Base-by-base conservation (phyloP, 2,888 invertebrate genomes). In the Adelphocoris suturalis region DNA sequence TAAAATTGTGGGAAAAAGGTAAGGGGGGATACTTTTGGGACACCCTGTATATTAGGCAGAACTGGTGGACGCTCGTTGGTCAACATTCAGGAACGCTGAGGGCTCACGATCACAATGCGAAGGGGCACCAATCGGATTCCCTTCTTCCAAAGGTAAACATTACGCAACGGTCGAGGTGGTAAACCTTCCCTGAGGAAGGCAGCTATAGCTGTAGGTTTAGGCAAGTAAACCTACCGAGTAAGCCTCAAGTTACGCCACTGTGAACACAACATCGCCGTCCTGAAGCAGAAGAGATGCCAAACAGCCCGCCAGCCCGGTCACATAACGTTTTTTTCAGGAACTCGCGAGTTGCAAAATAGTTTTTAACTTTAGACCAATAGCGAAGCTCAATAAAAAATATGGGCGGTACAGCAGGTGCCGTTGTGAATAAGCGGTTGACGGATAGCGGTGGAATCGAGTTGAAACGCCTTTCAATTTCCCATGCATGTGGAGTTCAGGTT, bases 111-210 rank as follows among this genome's bases (percentile, higher is more conserved):
- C 7, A 19, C 19, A 19, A 19, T 37, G 3, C 37, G 37, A 23
- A 12, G 68, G 23, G 27, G 12, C 23, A 12, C 27, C 68, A 68
- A 23, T 23, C 19, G 19, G 16, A 5, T 57, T 57, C 68, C 78
- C 78, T 19, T 19, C 47, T 78, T 14, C 37, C 37, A 7, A 37
- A 78, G 78, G 78, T 78, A 78, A 46, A 78, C 78, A 78, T 78
- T 78, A 78, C 47, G 46, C 46, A 78, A 78, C 46, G 11, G 5
- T 2, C 52, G 52, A 68, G 27, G 27, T 16, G 68, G 68, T 68
- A 27, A 78, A 47, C 46, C 47, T 78, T 78, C 37, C 78, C 78
- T 78, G 78, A n/a, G 78, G 78, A 78, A 78, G 78, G 46, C 19
- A 37, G 37, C 37, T 37, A 4, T 37, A 37, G 37, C 37, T 37